Evolutionary conservation across 2,888 invertebrate genomes (phyloP).

Genomic region (Ypsolopha scabrella): DNA sequence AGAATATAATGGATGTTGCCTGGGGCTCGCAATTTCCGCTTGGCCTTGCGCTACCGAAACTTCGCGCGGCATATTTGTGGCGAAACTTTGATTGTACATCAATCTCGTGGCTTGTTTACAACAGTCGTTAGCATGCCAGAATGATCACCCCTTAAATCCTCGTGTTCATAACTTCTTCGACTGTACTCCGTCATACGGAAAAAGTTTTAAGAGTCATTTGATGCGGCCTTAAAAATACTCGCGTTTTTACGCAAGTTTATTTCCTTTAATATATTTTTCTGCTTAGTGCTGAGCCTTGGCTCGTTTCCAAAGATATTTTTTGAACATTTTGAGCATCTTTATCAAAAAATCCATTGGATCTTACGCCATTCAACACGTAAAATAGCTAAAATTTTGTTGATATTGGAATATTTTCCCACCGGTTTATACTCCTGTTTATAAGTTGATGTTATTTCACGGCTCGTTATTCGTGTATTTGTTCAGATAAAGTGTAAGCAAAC

Average conservation of each 20-base stretch:
- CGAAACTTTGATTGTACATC: conserved; percentile 46
- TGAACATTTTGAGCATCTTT: too few species aligned
- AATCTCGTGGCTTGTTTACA: conserved; percentile 32
- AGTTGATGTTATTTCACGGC: conserved; percentile 1
- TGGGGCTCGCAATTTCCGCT: conserved; percentile 47
- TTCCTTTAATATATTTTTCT: background rate
- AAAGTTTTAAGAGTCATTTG: too few species aligned
- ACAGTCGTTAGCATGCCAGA: conserved; percentile 36
- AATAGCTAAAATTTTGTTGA: too few species aligned
- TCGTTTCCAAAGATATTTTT: too few species aligned
- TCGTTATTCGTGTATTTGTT: background rate
- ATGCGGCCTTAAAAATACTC: too few species aligned
- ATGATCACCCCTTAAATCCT: conserved; percentile 17
- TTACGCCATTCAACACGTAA: too few species aligned
- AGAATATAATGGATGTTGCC: conserved; percentile 36
- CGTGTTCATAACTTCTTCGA: background rate
- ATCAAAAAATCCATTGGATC: too few species aligned
- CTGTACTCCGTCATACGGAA: too few species aligned
- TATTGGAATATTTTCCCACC: background rate
- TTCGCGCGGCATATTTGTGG: conserved; percentile 12
- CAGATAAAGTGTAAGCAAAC: background rate
- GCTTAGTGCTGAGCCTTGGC: too few species aligned
- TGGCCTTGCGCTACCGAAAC: conserved; percentile 29
- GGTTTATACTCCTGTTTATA: too few species aligned
- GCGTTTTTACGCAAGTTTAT: too few species aligned